Evolutionary conservation across 2,113 vertebrate species (phyloP).

Genomic region (Dissostichus mawsoni): DNA sequence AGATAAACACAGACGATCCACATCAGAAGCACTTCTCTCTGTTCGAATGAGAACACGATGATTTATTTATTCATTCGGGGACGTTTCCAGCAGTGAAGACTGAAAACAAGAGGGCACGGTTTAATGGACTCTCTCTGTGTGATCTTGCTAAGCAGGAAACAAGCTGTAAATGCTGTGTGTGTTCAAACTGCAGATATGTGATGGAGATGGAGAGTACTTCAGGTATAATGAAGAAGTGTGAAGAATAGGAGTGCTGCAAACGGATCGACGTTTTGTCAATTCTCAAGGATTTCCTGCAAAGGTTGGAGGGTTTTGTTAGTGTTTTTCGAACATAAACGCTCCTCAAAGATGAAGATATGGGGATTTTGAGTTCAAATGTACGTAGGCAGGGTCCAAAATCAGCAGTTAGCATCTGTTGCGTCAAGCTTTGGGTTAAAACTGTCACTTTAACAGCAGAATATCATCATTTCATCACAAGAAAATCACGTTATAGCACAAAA

Average conservation of each 20-base stretch:
- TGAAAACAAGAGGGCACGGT: background rate
- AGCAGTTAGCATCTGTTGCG: background rate
- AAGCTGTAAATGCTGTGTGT: slow-evolving; percentile 7
- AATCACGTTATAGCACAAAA: background rate
- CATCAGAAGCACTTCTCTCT: background rate
- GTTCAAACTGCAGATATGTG: slow-evolving; percentile 27
- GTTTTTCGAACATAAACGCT: background rate
- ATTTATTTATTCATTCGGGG: slow-evolving; percentile 10
- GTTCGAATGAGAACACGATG: background rate
- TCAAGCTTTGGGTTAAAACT: background rate
- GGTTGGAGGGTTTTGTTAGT: background rate
- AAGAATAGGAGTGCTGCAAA: slow-evolving; percentile 30
- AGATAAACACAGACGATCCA: background rate
- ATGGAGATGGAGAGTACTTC: slow-evolving; percentile 11
- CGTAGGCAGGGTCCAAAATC: background rate
- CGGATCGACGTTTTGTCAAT: too few species aligned
- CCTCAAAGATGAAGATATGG: background rate
- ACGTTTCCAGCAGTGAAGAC: background rate
- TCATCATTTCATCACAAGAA: background rate
- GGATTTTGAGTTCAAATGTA: background rate
- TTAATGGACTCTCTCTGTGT: background rate
- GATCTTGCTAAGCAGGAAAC: slow-evolving; percentile 2
- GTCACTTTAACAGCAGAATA: background rate
- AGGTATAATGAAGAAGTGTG: slow-evolving; percentile 6
- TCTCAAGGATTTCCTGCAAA: too few species aligned